phyloP scores from a whole-genome alignment of 2,113 vertebrate genomes.

The Hipposideros armiger region DNA sequence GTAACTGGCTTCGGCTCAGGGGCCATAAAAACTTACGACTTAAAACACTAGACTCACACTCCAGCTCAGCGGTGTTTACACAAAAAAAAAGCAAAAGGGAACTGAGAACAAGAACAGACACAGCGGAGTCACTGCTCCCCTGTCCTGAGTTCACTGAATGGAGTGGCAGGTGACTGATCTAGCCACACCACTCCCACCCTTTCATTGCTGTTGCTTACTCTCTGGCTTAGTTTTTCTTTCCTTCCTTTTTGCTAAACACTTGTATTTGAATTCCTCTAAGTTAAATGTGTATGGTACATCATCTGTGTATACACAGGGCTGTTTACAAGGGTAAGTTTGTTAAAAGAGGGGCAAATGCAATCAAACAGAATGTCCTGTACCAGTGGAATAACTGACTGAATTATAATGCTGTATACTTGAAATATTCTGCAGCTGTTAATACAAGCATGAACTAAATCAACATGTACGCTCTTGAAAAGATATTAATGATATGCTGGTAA shows the following conservation, averaged over 20 bases:
- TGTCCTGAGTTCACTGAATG: background rate
- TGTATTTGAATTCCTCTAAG: background rate
- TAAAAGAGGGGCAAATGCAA: background rate
- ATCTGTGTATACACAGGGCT: background rate
- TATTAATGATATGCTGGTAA: background rate
- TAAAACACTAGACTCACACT: background rate
- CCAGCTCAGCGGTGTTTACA: background rate
- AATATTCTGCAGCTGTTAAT: background rate
- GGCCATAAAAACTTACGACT: background rate
- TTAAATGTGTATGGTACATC: fast-evolving
- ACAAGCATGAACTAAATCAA: background rate
- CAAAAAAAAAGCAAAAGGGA: background rate
- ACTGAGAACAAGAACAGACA: background rate
- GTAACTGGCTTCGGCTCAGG: background rate
- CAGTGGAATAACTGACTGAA: background rate
- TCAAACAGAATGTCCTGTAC: background rate
- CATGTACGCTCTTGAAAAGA: background rate
- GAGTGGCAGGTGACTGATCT: background rate
- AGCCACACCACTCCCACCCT: background rate
- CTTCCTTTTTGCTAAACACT: background rate
- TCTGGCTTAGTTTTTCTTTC: background rate
- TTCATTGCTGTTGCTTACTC: background rate
- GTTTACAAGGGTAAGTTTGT: too few species aligned
- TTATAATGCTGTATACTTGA: background rate
- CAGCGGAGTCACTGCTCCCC: background rate